phyloP scores from a whole-genome alignment of 2,888 invertebrate genomes.

The Callyntrura guangdongensis region DNA sequence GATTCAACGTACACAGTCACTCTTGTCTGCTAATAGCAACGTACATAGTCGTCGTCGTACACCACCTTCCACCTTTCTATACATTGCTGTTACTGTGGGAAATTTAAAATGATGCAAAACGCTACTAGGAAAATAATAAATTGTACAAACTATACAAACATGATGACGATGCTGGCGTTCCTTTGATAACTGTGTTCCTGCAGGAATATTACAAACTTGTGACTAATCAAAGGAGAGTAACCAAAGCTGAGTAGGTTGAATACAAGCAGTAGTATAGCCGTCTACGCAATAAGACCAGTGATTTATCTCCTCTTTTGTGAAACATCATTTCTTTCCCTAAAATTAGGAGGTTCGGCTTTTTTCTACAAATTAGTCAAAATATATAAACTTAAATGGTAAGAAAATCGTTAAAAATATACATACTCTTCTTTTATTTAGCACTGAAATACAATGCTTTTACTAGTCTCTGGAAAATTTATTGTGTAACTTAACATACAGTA shows the following conservation, averaged over 20 bases:
- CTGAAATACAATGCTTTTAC: too few relatives aligned
- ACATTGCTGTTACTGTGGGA: neutral
- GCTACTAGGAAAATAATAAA: constrained; percentile 20
- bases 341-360: constrained; percentile 10
- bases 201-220: neutral
- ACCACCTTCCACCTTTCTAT: neutral
- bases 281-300: neutral
- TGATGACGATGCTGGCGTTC: neutral
- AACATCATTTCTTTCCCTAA: neutral
- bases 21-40: constrained; percentile 16
- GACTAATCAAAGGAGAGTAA: constrained; percentile 17
- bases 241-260: neutral
- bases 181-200: neutral
- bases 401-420: neutral
- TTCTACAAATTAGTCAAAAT: constrained; percentile 34
- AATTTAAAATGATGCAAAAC: constrained; percentile 29
- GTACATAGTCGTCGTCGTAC: too few relatives aligned
- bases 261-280: neutral
- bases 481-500: too few relatives aligned
- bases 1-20: neutral
- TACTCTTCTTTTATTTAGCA: neutral
- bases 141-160: constrained; percentile 20
- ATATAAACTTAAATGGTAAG: neutral
- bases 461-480: too few relatives aligned
- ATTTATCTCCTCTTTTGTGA: constrained; percentile 15